Evolutionary conservation across 2,797 vertebrate species (phyloP), one percentile per base, ranked within the genome.

Genomic region (Megaceryle alcyon): DNA sequence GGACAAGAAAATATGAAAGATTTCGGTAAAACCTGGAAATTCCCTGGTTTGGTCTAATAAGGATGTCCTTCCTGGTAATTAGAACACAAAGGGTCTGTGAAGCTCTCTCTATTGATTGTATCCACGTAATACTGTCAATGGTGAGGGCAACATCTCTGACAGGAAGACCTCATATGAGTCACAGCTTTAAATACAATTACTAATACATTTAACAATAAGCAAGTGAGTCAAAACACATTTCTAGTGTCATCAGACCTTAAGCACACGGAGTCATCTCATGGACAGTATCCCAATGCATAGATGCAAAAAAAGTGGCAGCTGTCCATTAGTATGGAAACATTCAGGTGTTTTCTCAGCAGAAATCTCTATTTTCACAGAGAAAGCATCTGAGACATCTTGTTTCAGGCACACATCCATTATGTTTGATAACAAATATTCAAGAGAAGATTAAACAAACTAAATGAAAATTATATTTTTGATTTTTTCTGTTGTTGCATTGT

Each of bases 361-460:
- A 64, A 56, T 10, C 11, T 56, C 3, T 5, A n/a, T 76, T 92
- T 83, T 81, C 41, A 83, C 14, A 44, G 19, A 80, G 10, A 76
- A 82, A 59, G 3, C 0, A 3, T 21, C 26, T 0, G 1, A 69
- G 39, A 66, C 17, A 56, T 3, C 10, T 54, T 7, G 14, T 35
- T 91, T 54, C 44, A 65, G 28, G 2, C 14, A 69, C 3, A 2
- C 3, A 37, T 39, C 6, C 20, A 15, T 35, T 86, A 60, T 10
- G 14, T 9, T 28, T 39, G 19, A 16, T 25, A 46, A 51, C 6
- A 43, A 22, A 22, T 28, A 70, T 39, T 7, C 5, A 85, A 72
- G 6, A 3, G 20, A 85, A 63, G 28, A 70, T 14, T n/a, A 63
- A 82, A 6, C 5, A 91, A 82, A 70, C 1, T 12, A 75, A 57